Conservation (phyloP, 2,888 invertebrate genomes). For the Cantharis rustica region DNA sequence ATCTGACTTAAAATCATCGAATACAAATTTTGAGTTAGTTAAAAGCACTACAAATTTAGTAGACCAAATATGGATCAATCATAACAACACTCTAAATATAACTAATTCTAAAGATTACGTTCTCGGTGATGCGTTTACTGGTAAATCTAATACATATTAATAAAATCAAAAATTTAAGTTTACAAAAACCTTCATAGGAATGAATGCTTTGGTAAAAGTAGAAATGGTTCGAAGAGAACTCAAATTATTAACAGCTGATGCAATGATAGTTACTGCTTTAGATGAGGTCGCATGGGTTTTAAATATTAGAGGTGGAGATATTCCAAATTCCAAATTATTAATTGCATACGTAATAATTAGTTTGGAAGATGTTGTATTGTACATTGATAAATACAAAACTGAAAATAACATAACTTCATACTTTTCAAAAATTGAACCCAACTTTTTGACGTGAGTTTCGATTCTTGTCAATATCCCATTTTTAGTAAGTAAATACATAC, state of each 20-base stretch:
- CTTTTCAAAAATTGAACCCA: constrained; percentile 61
- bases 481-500: not conserved
- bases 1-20: constrained; percentile 57
- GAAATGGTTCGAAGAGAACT: constrained; percentile 61
- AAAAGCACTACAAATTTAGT: constrained; percentile 68
- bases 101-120: constrained; percentile 56
- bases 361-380: constrained; percentile 67
- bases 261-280: constrained; percentile 81
- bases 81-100: constrained; percentile 40
- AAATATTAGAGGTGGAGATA: constrained; percentile 83
- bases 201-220: constrained; percentile 78
- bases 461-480: not conserved
- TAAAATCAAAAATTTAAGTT: too few species aligned
- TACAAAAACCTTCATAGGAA: constrained; percentile 54
- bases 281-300: constrained; percentile 89
- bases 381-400: constrained; percentile 69
- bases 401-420: constrained; percentile 47
- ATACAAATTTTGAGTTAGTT: constrained; percentile 57
- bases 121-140: constrained; percentile 59
- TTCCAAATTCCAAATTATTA: constrained; percentile 79
- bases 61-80: constrained; percentile 56
- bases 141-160: constrained; percentile 44
- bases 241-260: constrained; percentile 70
- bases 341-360: constrained; percentile 76
- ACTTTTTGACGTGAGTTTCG: constrained; percentile 64